Evolutionary conservation across 2,113 vertebrate genomes (phyloP), one percentile per base, ranked within the genome.

Genomic region (Amphiprion percula): DNA sequence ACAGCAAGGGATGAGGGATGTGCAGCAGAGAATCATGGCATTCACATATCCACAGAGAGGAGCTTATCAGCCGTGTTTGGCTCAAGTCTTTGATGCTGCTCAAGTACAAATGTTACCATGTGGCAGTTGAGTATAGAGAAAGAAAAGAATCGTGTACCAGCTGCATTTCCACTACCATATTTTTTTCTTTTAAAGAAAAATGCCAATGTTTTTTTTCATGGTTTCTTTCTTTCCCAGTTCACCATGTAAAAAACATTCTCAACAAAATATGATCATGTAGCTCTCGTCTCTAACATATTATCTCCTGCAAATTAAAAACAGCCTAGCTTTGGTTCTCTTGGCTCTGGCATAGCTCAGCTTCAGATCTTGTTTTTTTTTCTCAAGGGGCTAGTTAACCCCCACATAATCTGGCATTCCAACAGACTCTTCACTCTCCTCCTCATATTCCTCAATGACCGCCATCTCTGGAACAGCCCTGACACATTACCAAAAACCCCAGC

Each of bases 401-500:
- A 87, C 93, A 94, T 93, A 93, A 86, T 90, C 90, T 85, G 82
- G 90, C 90, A 93, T 94, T 94, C 88, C 92, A 94, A 90, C 91
- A 83, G 75, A 90, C 69, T 83, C 83, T 81, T 90, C 82, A 53
- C 61, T 81, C 74, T 87, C 85, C 79, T 88, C 87, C 84, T 90
- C 90, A 74, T 89, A 83, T 87, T 91, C 89, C 82, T 87, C 87
- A 80, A 86, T 77, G 86, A 90, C 85, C 77, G 86, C 62, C 83
- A 88, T 89, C 79, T 81, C 85, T 89, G 85, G 63, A 80, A 77
- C 83, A 39, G 78, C 83, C 95, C 82, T 95, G 93, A 97, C 96
- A 96, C 96, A 95, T 94, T 95, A 96, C 96, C 96, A 97, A 97
- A 97, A 95, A 96, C 91, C 94, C 92, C 79, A 91, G 94, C 88